Base-by-base conservation (phyloP, 2,888 invertebrate species). In the Holacanthella duospinosa region DNA sequence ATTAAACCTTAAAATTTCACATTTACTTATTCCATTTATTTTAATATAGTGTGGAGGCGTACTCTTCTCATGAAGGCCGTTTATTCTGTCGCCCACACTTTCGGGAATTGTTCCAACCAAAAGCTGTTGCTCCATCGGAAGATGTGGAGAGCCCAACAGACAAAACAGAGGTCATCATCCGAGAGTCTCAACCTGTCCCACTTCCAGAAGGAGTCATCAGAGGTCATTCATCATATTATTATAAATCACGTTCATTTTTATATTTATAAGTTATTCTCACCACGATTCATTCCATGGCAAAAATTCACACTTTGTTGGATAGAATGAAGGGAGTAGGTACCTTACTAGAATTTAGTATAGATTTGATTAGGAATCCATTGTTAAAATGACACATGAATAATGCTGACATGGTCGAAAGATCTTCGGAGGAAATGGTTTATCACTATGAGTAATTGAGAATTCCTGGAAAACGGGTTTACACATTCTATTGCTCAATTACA, bases 1-100 rank as follows among this genome's bases (percentile, higher is more conserved):
- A 43, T 24, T 61, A 1, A 43, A 19, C 43, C 12, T 16, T 43
- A 43, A 16, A 16, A 43, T 43, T 43, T 43, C n/a, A 53, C 21
- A 12, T 53, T 53, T 21, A 9, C n/a, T n/a, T 53, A 4, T 12
- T 53, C 53, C 4, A 12, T 53, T 53, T 24, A 53, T 6, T 12
- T 9, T 9, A 53, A 9, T 4, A 1, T 79, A 95, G 92, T 75
- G 86, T 93, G 75, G 94, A 94, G 79, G 91, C 88, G 43, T 95
- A 93, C 79, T 86, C 89, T 77, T 92, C 92, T 75, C 89, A 94
- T 77, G 91, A 92, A 79, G 89, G 91, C 6, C 84, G 85, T 53
- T 79, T 94, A 56, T 95, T 90, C 80, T 95, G 95, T 80, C 91
- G 89, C 78, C 88, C 89, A 57, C 95, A 95, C 78, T 94, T 93